Evolutionary conservation across 2,888 invertebrate species (phyloP), one percentile per base, ranked within the genome.

Genomic region (Andrena bucephala): DNA sequence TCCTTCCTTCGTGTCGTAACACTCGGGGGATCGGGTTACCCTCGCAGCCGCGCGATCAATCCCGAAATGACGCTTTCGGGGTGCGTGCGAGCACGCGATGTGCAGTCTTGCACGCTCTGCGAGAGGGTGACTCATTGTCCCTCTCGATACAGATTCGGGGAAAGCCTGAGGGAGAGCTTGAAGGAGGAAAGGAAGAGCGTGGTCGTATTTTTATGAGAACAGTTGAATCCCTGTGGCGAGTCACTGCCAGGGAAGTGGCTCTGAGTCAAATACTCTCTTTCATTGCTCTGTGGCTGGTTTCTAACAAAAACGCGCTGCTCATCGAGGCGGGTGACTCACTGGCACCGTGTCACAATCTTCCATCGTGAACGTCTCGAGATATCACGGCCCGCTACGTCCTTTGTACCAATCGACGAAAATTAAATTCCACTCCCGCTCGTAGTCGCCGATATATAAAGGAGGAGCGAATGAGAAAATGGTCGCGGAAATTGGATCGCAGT

Each of bases 351-450:
- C 68, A 33, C 52, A 31, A 29, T 52, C 50, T 13, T 16, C 31
- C 36, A 16, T n/a, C 52, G 27, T 42, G 48, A 54, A 13, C 68
- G 66, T 70, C 87, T 65, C 85, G 83, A 81, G 81, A 81, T 79
- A 83, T 87, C 77, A 79, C 81, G 65, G 71, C 60, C 71, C 65
- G 65, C 54, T 48, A 72, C 71, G 66, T 81, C 77, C 69, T 84
- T 81, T 81, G 68, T 81, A 71, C 79, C 87, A 79, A 87, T 87
- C 85, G 80, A 80, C 77, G 81, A 80, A 85, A 87, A 87, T 87
- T 87, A 81, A 65, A 87, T 87, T 80, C 81, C 52, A 81, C 75
- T 75, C 6, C 60, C 69, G 74, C 57, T 59, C 20, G 36, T 33
- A 69, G 50, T 48, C 50, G 20, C 54, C 75, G 75, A 81, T 68